These are phyloP conservation scores for Centropus bengalensis DNA, from an alignment of 2,113 vertebrate species.

Conservation along the genomic window DNA sequence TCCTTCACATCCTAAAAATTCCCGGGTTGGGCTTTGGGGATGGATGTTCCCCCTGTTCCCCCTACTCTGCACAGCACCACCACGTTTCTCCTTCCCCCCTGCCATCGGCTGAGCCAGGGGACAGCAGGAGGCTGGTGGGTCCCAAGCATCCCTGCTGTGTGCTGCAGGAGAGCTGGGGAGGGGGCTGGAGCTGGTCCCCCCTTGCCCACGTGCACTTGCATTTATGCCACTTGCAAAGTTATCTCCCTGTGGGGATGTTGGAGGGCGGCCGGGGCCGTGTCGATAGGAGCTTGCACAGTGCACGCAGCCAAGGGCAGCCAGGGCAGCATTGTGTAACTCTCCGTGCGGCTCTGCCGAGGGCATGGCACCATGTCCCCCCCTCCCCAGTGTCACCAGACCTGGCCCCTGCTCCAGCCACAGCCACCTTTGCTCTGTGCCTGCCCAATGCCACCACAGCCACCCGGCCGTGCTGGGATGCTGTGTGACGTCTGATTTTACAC, in stretches of 20 bases:
- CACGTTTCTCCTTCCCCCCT: accelerated
- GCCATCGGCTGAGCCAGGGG: accelerated
- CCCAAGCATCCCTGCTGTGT: accelerated
- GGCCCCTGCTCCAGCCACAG: background rate
- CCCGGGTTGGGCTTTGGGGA: background rate
- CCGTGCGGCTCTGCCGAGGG: background rate
- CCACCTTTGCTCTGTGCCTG: background rate
- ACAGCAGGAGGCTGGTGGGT: accelerated
- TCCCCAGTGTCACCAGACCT: background rate
- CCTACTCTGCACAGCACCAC: accelerated
- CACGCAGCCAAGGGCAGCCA: background rate
- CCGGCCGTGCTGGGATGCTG: accelerated
- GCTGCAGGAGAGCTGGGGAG: background rate
- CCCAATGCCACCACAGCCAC: accelerated
- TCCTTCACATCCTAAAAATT: background rate
- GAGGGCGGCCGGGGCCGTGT: constrained; percentile 42
- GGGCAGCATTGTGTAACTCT: constrained; percentile 28
- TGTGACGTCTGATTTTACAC: accelerated
- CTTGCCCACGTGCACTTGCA: background rate
- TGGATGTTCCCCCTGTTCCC: background rate
- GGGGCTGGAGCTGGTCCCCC: background rate
- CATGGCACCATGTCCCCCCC: background rate
- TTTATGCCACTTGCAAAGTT: background rate
- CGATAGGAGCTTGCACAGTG: background rate
- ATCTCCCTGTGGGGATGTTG: background rate